Evolutionary conservation across 2,888 invertebrate genomes (phyloP), one percentile per base, ranked within the genome.

Genomic region (Bugulina stolonifera): DNA sequence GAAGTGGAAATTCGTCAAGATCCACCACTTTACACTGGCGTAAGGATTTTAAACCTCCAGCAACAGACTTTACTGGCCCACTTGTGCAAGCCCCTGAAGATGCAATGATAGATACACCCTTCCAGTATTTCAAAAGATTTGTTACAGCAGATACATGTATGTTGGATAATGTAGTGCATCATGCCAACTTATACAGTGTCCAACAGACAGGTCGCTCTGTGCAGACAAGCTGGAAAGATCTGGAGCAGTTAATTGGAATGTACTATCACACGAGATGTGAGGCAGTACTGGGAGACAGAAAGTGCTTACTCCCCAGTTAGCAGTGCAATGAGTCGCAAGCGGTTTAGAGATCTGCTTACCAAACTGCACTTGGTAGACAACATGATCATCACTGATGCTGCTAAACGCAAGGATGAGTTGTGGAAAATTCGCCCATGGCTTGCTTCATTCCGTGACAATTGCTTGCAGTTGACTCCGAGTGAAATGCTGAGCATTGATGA

Each of bases 361-460:
- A 52, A 52, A 52, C 52, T 57, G 23, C 5, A 22, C 3, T 5
- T 57, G n/a, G 57, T 57, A 57, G 57, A 57, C 57, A 57, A 57
- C 57, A 57, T 5, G 5, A 5, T 57, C n/a, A 23, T 27, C 5
- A 57, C 57, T 18, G 57, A 18, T 14, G 57, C 5, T 14, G n/a
- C n/a, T 22, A 57, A 57, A 27, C 5, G 3, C 3, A 5, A 3
- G 23, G 57, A 57, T 23, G n/a, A 23, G 27, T 27, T 57, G 57
- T 57, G 27, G 27, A 57, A 57, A 57, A 23, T 57, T n/a, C n/a
- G n/a, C n/a, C n/a, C n/a, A n/a, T n/a, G n/a, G n/a, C n/a, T n/a
- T n/a, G n/a, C n/a, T n/a, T n/a, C n/a, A n/a, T n/a, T n/a, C n/a
- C n/a, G n/a, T n/a, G n/a, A n/a, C n/a, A n/a, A n/a, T n/a, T n/a